Base-by-base conservation (phyloP, 2,113 vertebrate genomes). In the Cromileptes altivelis region DNA sequence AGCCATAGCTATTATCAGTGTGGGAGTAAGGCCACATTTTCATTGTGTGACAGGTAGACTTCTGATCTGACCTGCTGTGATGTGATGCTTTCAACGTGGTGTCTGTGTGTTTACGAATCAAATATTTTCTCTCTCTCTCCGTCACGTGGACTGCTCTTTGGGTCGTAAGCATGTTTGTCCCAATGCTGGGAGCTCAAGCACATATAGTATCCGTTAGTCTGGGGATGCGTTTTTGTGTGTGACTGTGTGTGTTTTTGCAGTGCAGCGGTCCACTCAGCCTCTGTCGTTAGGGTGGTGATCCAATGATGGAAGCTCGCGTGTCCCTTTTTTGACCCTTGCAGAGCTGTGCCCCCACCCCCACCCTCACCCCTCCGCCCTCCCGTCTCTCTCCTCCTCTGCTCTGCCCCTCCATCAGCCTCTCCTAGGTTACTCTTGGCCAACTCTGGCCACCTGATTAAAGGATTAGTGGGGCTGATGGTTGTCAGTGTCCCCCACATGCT, bases 291-390 rank as follows among this genome's bases (percentile, higher is more conserved):
- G 84, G 52, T 78, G 81, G 87, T 78, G 85, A 94, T 92, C 76
- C 89, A 85, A 25, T 88, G 88, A 90, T 83, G 78, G 90, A 92
- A 78, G 89, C 88, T 73, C 0, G 13, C 45, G 68, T 95, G 94
- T 95, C 95, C 95, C 94, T 90, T 96, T 79, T 79, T 90, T 95
- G 95, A 96, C 95, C 95, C 90, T 92, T 57, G 62, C 86, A 86
- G 89, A 80, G 82, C 78, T 21, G 60, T 77, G 84, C 83, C 82
- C 85, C 84, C 71, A 40, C 21, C 84, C 71, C 80, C 81, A 30
- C 81, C 81, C 13, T 12, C 62, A 45, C 63, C 23, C 45, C 25
- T 50, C 88, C 60, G 7, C 79, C 80, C 68, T 49, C 27, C 70
- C 47, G 47, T 71, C 72, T 63, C 57, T 73, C 42, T 80, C 78